Evolutionary conservation across 37 sponge, comb jelly and placozoan genomes (phyloP), one percentile per base, ranked within the genome.

Genomic region (Cliona cf. orientalis): DNA sequence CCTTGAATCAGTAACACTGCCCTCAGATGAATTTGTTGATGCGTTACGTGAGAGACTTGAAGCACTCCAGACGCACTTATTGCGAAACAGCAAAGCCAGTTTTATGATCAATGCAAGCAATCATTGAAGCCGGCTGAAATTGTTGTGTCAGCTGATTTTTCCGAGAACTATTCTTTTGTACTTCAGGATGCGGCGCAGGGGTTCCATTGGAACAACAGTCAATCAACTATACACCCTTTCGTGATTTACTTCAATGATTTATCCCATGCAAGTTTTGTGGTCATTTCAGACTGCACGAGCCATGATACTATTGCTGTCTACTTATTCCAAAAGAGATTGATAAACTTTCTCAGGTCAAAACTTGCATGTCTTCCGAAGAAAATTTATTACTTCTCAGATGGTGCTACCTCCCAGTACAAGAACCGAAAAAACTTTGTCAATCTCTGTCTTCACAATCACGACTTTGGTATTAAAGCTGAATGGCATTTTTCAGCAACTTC

Each of bases 401-500:
- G 80, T n/a, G 80, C 80, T 31, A 74, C 74, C n/a, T 61, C 87
- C 2, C 87, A 86, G 40, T 85, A 66, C n/a, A n/a, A n/a, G n/a
- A n/a, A n/a, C n/a, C n/a, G n/a, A n/a, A n/a, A n/a, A n/a, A n/a
- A 86, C 44, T 79, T 86, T 42, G 29, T 60, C 29, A 86, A 86
- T 59, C 60, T 85, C 17, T 76, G 78, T 67, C 63, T 78, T 69
- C 87, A 86, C 29, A 17, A 79, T 36, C 38, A 0, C 31, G 87
- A 86, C 41, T 86, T 79, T 61, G 80, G 80, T 7, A 42, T 86
- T 11, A 14, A 22, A 29, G 87, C 80, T 73, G 80, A 86, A 72
- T 86, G 87, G 87, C 79, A 86, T 71, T 86, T 86, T 67, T 69
- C 44, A 36, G 84, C 84, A 11, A 77, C 86, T 44, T 69, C 87